These are phyloP conservation scores for Euura saliciscinereae DNA, from an alignment of 1,140 invertebrate species.

Conservation along the genomic window DNA sequence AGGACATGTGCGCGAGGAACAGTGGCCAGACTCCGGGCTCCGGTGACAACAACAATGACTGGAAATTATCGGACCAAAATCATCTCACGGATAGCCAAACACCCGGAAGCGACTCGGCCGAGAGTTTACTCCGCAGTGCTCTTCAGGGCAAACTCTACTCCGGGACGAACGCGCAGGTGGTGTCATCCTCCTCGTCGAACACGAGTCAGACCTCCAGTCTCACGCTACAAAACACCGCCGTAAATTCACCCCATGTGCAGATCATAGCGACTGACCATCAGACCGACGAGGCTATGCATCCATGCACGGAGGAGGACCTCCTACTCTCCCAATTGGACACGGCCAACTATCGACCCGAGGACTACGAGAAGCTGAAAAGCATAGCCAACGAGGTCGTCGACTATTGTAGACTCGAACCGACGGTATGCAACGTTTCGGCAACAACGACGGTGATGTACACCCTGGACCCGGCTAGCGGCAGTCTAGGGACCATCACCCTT, in stretches of 20 bases:
- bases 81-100: constrained; percentile 58
- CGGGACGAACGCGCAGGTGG: constrained; percentile 41
- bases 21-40: constrained; percentile 58
- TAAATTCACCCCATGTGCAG: background rate
- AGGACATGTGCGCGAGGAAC: constrained; percentile 50
- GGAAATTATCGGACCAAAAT: constrained; percentile 77
- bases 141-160: constrained; percentile 71
- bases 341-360: constrained; percentile 54
- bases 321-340: constrained; percentile 73
- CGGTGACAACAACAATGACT: constrained; percentile 79
- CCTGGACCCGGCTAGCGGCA: constrained; percentile 53
- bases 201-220: background rate
- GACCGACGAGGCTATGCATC: constrained; percentile 70
- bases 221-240: background rate
- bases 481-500: constrained; percentile 53
- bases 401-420: constrained; percentile 70
- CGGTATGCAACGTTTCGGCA: constrained; percentile 60
- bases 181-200: constrained; percentile 40
- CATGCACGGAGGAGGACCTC: constrained; percentile 74
- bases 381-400: constrained; percentile 79
- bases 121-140: constrained; percentile 79
- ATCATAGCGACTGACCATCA: constrained; percentile 47
- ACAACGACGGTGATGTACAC: constrained; percentile 58
- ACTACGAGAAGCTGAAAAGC: constrained; percentile 61
- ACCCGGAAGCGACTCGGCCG: constrained; percentile 59